Evolutionary conservation across 2,888 invertebrate species (phyloP), one percentile per base, ranked within the genome.

Genomic region (Hirtodrosophila confusa): DNA sequence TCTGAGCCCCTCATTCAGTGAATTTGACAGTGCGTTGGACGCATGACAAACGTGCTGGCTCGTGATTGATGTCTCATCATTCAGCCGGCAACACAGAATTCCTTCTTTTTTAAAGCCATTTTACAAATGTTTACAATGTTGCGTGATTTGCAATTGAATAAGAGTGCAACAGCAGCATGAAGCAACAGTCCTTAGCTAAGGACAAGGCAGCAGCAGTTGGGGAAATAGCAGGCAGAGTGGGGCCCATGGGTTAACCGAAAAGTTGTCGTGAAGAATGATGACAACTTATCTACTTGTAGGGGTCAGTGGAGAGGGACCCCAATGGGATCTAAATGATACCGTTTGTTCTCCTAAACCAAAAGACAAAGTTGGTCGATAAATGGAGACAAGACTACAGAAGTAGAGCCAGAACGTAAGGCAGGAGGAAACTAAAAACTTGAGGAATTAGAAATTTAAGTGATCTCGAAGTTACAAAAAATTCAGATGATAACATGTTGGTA

Each of bases 91-190:
- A 72, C 54, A 62, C 49, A 57, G 35, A 56, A 67, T 43, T 69
- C 68, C 39, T 50, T 40, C 41, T 37, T n/a, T 31, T 9, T 73
- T 69, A 75, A 84, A 84, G 82, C 75, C 85, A 75, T 75, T 84
- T 87, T 84, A 87, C 87, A 87, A 82, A 82, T 82, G 87, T 85
- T 86, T 84, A 87, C 78, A 82, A 84, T 84, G 82, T 82, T 84
- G 87, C 78, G 87, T 82, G 82, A 82, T 82, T 82, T 87, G 85
- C 82, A 82, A 87, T 82, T 86, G 85, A 82, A 82, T 82, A 80
- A 79, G 78, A 65, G 62, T 75, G 61, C 70, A 61, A 45, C 31
- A 62, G 43, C 24, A 44, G 23, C 10, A 33, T 24, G 51, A 49
- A 60, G 61, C 69, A 69, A 57, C 63, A 66, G 65, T 27, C 56